Base-by-base conservation (phyloP, 35 echinoderm and acorn worm species). In the Nesometra sesokonis region DNA sequence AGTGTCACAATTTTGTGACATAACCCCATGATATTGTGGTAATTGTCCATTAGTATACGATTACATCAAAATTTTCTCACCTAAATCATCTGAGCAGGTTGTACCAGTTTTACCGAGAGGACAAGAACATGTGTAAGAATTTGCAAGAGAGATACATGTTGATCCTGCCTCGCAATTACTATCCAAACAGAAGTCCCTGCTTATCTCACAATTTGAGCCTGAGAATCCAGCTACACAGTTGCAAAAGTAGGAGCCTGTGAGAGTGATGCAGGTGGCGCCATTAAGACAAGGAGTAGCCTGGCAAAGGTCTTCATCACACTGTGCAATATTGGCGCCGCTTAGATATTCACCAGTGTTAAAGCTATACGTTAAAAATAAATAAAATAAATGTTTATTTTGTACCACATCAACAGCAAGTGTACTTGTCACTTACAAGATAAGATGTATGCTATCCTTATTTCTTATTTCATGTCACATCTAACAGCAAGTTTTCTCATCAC, bases 251-350 rank as follows among this genome's bases (percentile, higher is more conserved):
- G 81, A 86, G 27, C 85, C 91, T 35, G 40, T 29, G 0, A 84
- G 33, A 4, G 95, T 84, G 4, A 78, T 33, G 57, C 95, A 97
- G 0, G 85, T 89, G 13, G 86, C 95, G 1, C 85, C 82, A 36
- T 97, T 97, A 33, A 86, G 46, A 32, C 95, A 97, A 21, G 95
- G 95, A 8, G 33, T 85, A 40, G 89, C 85, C 36, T 79, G 78
- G 37, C 95, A 97, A 17, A 97, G 86, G 31, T 97, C 83, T 5
- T 82, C 34, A 78, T 89, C 85, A 83, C 94, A 97, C 52, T 97
- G 91, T 0, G 80, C 91, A 13, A 97, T 79, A 35, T 97, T 91
- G 35, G 77, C 80, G 19, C 91, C 82, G 82, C 85, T 88, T 47
- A 92, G 19, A 35, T 88, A 80, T 27, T 82, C 87, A 27, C 87